Conservation (phyloP, 1,140 invertebrate species). For the Conus ventricosus region DNA sequence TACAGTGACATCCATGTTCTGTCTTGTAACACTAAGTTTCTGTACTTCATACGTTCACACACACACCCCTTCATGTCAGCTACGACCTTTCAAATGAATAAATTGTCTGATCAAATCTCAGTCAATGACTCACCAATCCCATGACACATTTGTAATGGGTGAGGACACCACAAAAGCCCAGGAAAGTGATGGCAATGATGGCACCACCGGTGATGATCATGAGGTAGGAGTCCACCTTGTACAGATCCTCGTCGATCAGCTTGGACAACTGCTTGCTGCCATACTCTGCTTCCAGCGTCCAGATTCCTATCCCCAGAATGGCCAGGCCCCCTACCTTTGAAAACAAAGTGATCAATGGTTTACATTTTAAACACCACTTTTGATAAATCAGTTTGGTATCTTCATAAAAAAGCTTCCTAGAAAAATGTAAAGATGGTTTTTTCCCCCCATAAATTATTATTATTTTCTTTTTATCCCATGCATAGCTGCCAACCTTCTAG, state of each 20-base stretch:
- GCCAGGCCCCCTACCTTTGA: slow-evolving; percentile 57
- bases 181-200: slow-evolving; percentile 55
- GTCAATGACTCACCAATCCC: slow-evolving; percentile 51
- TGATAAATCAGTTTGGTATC: neutral
- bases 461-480: too few species aligned
- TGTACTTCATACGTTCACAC: too few species aligned
- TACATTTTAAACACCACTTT: neutral
- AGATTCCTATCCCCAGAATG: slow-evolving; percentile 63
- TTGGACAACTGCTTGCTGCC: slow-evolving; percentile 61
- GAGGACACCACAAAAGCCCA: slow-evolving; percentile 58
- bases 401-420: neutral
- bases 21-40: neutral
- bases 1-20: too few species aligned
- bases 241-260: slow-evolving; percentile 59
- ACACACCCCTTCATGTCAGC: too few species aligned
- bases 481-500: too few species aligned
- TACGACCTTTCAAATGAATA: too few species aligned
- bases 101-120: too few species aligned
- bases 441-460: neutral
- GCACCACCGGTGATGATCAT: slow-evolving; percentile 59
- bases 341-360: neutral
- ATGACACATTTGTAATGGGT: slow-evolving; percentile 60
- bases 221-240: slow-evolving; percentile 62
- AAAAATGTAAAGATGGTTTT: neutral
- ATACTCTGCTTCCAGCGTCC: slow-evolving; percentile 65